These are phyloP conservation scores for Lissonota sp. DNA, from an alignment of 2,888 invertebrate species.

Conservation along the genomic window DNA sequence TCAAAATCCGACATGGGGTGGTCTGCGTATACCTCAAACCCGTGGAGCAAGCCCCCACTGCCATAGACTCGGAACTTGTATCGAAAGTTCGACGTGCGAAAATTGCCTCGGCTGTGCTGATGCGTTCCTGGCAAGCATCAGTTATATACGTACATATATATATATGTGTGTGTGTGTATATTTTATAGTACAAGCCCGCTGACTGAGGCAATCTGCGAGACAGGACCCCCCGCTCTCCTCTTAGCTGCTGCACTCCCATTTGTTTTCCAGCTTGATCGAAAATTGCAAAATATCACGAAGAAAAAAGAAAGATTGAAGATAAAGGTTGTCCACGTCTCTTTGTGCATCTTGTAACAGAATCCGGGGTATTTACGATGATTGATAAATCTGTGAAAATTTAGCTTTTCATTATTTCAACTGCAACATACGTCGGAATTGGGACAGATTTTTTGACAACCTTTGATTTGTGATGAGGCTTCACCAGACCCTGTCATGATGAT, in stretches of 20 bases:
- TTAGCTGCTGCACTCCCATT: constrained; percentile 42
- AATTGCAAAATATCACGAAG: constrained; percentile 40
- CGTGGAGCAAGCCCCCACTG: constrained; percentile 38
- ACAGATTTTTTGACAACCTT: too few species aligned
- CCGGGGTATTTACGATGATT: too few species aligned
- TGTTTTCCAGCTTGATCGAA: constrained; percentile 48
- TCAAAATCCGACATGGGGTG: constrained; percentile 76
- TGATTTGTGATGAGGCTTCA: too few species aligned
- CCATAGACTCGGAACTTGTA: constrained; percentile 66
- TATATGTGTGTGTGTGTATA: constrained; percentile 33
- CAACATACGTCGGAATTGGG: too few species aligned
- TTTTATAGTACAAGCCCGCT: constrained; percentile 48
- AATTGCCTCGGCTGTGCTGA: constrained; percentile 70
- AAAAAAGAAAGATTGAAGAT: not conserved
- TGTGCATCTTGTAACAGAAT: too few species aligned
- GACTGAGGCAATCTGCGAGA: constrained; percentile 61
- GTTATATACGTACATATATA: constrained; percentile 31
- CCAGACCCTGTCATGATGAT: too few species aligned
- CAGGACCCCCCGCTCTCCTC: constrained; percentile 35
- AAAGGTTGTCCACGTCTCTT: too few species aligned
- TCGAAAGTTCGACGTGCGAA: constrained; percentile 73
- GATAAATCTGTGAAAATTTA: too few species aligned
- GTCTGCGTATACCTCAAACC: constrained; percentile 34
- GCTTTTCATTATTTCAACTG: too few species aligned
- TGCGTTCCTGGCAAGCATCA: constrained; percentile 62